Evolutionary conservation across 2,888 invertebrate genomes (phyloP), one percentile per base, ranked within the genome.

Genomic region (Podabrus alpinus): DNA sequence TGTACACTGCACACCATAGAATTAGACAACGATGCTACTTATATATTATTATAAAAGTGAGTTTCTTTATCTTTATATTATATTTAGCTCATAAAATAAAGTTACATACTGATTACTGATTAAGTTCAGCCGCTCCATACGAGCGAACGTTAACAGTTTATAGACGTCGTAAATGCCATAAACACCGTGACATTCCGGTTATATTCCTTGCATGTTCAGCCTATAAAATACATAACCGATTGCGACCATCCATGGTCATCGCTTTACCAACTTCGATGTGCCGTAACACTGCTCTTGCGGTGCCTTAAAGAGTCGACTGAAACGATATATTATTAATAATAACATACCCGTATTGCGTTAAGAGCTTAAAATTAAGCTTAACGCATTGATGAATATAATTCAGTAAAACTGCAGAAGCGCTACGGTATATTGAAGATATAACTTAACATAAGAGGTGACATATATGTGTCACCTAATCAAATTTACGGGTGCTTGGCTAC

Each of bases 71-170:
- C 82, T 82, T 83, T 82, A 84, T 85, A 83, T 84, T 85, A 85
- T 84, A 84, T 84, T 83, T 83, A 81, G 80, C 80, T 80, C 84
- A 81, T 85, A 84, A 84, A 85, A 81, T 84, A 84, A 83, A 85
- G 86, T 85, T 86, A 86, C 86, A 86, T 86, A 86, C 86, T 86
- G 86, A 86, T 86, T 86, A 85, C 84, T 84, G 85, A 85, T 86
- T 86, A 86, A 85, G 84, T 82, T 82, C 81, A 81, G 84, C 83
- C 81, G 84, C 83, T 84, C 82, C 84, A 85, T 83, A 84, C 84
- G 82, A 84, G 83, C 82, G 80, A 83, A 83, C 82, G 83, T 82
- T 82, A 82, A 84, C 83, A 84, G 84, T 86, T 86, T 86, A 86
- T 84, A 82, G 81, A 77, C 81, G 82, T 85, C 85, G 85, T 86